Evolutionary conservation across 2,888 invertebrate species (phyloP), one percentile per base, ranked within the genome.

Genomic region (Stramonita haemastoma): DNA sequence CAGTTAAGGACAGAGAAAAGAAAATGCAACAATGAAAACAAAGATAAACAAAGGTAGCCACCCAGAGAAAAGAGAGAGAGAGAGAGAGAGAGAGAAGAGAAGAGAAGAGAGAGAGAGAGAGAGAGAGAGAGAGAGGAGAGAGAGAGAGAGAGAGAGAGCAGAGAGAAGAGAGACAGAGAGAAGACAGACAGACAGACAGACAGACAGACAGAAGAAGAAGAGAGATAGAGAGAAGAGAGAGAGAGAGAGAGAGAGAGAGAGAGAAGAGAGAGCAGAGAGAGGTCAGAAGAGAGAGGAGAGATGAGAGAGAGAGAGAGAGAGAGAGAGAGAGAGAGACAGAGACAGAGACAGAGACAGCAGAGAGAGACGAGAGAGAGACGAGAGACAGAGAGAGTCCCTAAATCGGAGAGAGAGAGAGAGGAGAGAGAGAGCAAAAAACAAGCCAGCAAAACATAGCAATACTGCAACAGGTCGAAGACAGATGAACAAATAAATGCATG

Each of bases 281-380:
- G n/a, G n/a, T n/a, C n/a, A n/a, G n/a, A n/a, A n/a, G n/a, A n/a
- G n/a, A n/a, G n/a, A n/a, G n/a, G n/a, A n/a, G n/a, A n/a, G n/a
- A n/a, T n/a, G n/a, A n/a, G n/a, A n/a, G 56, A 85, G 85, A 85
- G 46, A 85, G 56, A 85, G 56, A 88, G 81, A 81, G 81, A 88
- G 87, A 87, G 56, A 77, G 87, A 77, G 79, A 73, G 87, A 77
- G 87, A 87, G 79, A 87, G 87, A 77, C 46, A 87, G 77, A 6
- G 87, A 57, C 15, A 87, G 87, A 36, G 34, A 77, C 29, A 77
- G 77, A 32, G 11, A 32, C 15, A 19, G 32, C 29, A 77, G 8
- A 26, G 26, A 70, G 22, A 70, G 15, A 70, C 6, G 22, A 22
- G 70, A 70, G 22, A 70, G 32, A 5, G 19, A 36, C 22, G 46